Percentiles rank a stretch among this genome's conserved stretches.
These are phyloP conservation scores for Plecturocebus donacophilus DNA, from an alignment of 2,113 vertebrate genomes.

Conservation along the genomic window DNA sequence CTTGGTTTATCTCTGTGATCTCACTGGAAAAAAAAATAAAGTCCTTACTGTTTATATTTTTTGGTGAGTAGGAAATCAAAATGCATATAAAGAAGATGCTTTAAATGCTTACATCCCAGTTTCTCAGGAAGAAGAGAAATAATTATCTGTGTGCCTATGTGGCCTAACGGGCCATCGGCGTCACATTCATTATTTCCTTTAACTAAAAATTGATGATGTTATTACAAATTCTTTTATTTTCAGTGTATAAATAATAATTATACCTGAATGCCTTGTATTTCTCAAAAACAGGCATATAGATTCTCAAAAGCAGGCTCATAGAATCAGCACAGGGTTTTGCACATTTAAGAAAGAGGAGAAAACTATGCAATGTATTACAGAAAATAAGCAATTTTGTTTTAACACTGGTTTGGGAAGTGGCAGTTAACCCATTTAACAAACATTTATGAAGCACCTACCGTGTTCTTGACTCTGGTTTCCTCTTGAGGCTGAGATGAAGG, in stretches of 20 bases:
- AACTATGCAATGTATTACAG: neutral
- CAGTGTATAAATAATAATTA: neutral
- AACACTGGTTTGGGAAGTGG: neutral
- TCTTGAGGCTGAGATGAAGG: neutral
- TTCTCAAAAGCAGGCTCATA: neutral
- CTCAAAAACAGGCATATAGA: neutral
- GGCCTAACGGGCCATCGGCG: neutral
- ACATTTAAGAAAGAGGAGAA: neutral
- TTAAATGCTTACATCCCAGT: neutral
- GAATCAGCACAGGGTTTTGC: neutral
- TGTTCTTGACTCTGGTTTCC: neutral
- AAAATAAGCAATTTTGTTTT: neutral
- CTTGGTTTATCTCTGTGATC: slow-evolving; percentile 40
- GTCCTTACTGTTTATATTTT: neutral
- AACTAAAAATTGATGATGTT: neutral
- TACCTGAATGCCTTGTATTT: neutral
- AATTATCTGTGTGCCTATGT: neutral
- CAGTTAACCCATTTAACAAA: neutral
- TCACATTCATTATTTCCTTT: neutral
- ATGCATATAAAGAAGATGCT: neutral
- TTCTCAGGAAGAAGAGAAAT: neutral
- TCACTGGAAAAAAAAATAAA: neutral
- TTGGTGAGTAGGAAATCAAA: slow-evolving; percentile 42
- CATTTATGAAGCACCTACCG: neutral
- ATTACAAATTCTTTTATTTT: neutral